phyloP scores from a whole-genome alignment of 2,113 vertebrate genomes.

The Columba livia region DNA sequence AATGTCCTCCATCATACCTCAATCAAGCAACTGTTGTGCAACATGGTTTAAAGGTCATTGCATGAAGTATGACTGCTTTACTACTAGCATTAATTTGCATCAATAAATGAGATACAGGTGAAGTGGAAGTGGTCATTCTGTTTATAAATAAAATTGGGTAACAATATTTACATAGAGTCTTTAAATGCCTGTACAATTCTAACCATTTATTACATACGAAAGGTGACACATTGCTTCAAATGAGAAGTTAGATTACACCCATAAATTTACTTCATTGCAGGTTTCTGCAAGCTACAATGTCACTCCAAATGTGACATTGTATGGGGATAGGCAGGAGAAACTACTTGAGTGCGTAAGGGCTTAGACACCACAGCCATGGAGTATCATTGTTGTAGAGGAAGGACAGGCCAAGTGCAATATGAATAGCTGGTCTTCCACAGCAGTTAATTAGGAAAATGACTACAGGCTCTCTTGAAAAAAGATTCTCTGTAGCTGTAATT shows the following conservation, averaged over 20 bases:
- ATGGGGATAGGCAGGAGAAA: background rate
- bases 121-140: background rate
- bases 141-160: background rate
- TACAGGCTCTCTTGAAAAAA: background rate
- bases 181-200: background rate
- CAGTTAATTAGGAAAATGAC: background rate
- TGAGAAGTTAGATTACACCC: background rate
- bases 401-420: rapidly evolving
- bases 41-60: background rate
- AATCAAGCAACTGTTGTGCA: background rate
- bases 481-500: background rate
- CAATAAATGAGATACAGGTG: background rate
- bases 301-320: background rate
- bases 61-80: background rate
- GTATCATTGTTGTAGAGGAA: background rate
- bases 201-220: background rate
- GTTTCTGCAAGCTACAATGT: background rate
- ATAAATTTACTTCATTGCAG: background rate
- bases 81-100: background rate
- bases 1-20: background rate
- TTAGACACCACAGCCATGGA: background rate
- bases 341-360: background rate
- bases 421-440: background rate
- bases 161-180: background rate
- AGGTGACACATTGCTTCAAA: background rate